phyloP scores from a whole-genome alignment of 1,140 invertebrate species.

The Halictus rubicundus region DNA sequence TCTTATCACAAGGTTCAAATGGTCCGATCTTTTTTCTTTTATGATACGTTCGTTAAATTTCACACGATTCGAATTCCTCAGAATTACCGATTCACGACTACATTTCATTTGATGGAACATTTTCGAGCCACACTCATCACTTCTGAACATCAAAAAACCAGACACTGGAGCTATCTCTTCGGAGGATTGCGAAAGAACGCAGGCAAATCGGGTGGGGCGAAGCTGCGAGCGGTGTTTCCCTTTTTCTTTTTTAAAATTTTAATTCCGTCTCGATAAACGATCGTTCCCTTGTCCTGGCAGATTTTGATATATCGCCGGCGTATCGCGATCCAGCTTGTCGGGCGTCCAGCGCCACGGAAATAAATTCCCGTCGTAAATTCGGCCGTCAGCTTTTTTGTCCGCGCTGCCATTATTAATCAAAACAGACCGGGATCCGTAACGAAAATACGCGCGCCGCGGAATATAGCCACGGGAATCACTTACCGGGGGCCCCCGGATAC shows the following conservation, averaged over 20 bases:
- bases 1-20: too few relatives aligned
- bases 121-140: too few relatives aligned
- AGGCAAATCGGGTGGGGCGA: too few relatives aligned
- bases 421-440: constrained; percentile 27
- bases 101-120: too few relatives aligned
- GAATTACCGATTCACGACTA: too few relatives aligned
- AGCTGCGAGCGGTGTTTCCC: not conserved
- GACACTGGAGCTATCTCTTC: too few relatives aligned
- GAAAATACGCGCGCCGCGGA: constrained; percentile 27
- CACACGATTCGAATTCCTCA: too few relatives aligned
- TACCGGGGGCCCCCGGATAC: constrained; percentile 8
- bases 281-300: constrained; percentile 33
- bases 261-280: constrained; percentile 39
- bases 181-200: too few relatives aligned
- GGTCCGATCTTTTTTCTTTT: too few relatives aligned
- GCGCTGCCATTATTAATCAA: constrained; percentile 48
- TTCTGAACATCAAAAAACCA: too few relatives aligned
- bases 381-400: constrained; percentile 29
- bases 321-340: constrained; percentile 20
- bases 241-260: constrained; percentile 21
- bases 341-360: not conserved
- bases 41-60: too few relatives aligned
- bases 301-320: constrained; percentile 42
- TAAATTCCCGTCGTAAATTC: constrained; percentile 46
- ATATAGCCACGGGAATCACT: constrained; percentile 26